Evolutionary conservation across 2,888 invertebrate genomes (phyloP), one percentile per base, ranked within the genome.

Genomic region (Cacoxenus indagator): DNA sequence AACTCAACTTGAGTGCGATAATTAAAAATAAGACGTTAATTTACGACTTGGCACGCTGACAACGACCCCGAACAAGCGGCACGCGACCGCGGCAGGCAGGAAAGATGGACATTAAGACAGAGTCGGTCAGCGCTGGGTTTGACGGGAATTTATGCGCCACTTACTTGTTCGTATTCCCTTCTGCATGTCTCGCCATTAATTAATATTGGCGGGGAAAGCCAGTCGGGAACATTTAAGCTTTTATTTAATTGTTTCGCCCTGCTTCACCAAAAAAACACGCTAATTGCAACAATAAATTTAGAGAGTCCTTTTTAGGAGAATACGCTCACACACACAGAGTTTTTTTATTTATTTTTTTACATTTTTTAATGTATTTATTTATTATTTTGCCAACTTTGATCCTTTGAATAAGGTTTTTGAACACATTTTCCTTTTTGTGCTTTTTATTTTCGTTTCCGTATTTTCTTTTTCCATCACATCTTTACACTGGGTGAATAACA

Each of bases 11-110:
- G 75, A 76, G 75, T 73, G 76, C 69, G 76, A 72, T 82, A 83
- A 82, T 83, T 83, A 81, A 80, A 83, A 81, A 77, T 77, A 77
- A 81, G 78, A 74, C 78, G 65, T 70, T 77, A 81, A 82, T 82
- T 83, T 81, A 78, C 75, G 74, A 77, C 65, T 74, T 69, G 64
- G 66, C 69, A 55, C 31, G 31, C 17, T 61, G 19, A 31, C n/a
- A 31, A 61, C 17, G 37, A 59, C 24, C 67, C 62, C 61, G 22
- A 46, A 29, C 29, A 9, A 19, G 45, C 51, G 77, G 80, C 82
- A 83, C 81, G 82, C 83, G 83, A 81, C 82, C 77, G 22, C 51
- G 22, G 51, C 19, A 51, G 11, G n/a, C n/a, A n/a, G n/a, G n/a
- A n/a, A n/a, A n/a, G n/a, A n/a, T n/a, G n/a, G n/a, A n/a, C n/a